phyloP scores from a whole-genome alignment of 2,113 vertebrate species.

The Eretmochelys imbricata region DNA sequence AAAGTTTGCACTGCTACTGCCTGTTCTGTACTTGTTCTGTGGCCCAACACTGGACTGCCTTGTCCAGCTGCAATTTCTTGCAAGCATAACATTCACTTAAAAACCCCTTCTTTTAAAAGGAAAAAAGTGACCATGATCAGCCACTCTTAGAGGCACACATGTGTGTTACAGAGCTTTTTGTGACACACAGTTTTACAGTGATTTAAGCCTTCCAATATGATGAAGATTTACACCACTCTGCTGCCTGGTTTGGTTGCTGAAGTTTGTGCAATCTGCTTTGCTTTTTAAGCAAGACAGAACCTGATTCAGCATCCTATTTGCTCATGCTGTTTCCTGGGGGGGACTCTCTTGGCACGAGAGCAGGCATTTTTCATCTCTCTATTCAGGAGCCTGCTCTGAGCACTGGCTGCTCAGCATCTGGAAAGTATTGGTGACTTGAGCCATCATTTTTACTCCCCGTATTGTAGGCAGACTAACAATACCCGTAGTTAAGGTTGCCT shows the following conservation, averaged over 20 bases:
- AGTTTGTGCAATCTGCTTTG: not conserved
- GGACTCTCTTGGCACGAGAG: not conserved
- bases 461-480: not conserved
- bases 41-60: not conserved
- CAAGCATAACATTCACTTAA: not conserved
- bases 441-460: not conserved
- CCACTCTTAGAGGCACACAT: not conserved
- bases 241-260: not conserved
- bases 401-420: not conserved
- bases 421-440: not conserved
- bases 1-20: not conserved
- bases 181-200: not conserved
- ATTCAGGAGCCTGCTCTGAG: conserved; percentile 6
- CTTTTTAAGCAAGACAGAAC: not conserved
- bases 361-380: not conserved
- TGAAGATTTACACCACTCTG: not conserved
- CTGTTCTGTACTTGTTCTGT: not conserved
- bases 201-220: not conserved
- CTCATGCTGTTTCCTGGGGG: not conserved
- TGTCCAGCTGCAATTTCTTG: not conserved
- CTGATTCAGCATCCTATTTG: not conserved
- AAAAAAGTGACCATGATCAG: not conserved
- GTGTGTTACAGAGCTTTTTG: not conserved
- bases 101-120: not conserved
- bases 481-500: not conserved